Evolutionary conservation across 35 echinoderm and acorn worm species (phyloP), one percentile per base, ranked within the genome.

Genomic region (Heliocidaris erythrogramma): DNA sequence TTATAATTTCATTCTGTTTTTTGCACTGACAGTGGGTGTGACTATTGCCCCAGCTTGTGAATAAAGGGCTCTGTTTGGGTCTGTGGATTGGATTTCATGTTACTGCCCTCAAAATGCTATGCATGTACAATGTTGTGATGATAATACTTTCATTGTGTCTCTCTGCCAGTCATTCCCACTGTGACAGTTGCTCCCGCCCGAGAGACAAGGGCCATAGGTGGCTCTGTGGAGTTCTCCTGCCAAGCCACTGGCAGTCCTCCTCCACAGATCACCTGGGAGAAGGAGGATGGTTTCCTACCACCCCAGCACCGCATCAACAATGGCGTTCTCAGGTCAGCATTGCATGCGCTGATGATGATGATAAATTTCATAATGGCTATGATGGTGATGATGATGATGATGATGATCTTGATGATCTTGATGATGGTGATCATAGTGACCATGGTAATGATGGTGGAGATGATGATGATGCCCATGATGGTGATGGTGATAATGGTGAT

Each of bases 161-260:
- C 87, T 84, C n/a, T 47, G 5, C 31, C 31, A 99, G 98, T 99
- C 48, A 95, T 97, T 90, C 98, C 98, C 59, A 94, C 93, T 85
- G 97, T 99, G 24, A 94, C 32, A 10, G 94, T 97, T 42, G 65
- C 31, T 32, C 98, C 98, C 17, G 30, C 31, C 30, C 29, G 90
- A 29, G 96, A 97, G 93, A 99, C 96, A 0, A 93, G 98, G 92
- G 96, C 98, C 47, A 93, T 96, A 5, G 98, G 98, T 17, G 93
- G 90, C 18, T 93, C 95, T 3, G 97, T 99, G 29, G 98, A 97
- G 91, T 99, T 99, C 94, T 90, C 95, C 24, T 99, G 98, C 71
- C 93, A 93, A 30, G 97, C 95, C 0, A 95, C 96, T 31, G 98
- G 97, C 48, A 96, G 60, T 29, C 97, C 98, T 10, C 97, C 96